A percentile compares a stretch with the other conserved stretches of the same genome.
Conservation (phyloP, 2,888 invertebrate species). For the Ceratothoa steindachneri region DNA sequence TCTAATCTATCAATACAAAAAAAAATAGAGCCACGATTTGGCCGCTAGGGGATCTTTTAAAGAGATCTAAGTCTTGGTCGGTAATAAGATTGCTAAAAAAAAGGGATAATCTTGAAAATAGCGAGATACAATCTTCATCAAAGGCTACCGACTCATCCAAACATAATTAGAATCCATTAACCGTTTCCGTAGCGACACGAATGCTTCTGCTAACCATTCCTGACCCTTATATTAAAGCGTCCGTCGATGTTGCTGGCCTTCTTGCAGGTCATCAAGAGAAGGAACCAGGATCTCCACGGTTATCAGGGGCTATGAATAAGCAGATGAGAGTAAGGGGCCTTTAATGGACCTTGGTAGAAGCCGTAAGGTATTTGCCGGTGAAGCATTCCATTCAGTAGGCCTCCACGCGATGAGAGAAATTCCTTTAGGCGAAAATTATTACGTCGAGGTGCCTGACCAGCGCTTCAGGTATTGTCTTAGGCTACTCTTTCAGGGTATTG, state of each 20-base stretch:
- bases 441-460: neutral
- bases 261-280: neutral
- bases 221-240: neutral
- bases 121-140: neutral
- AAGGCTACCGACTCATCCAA: neutral
- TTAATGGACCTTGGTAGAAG: neutral
- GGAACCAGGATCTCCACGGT: neutral
- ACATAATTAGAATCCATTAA: neutral
- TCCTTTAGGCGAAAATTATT: neutral
- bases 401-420: neutral
- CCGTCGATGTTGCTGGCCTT: neutral
- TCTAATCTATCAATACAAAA: no score
- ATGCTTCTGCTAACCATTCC: neutral
- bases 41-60: no score
- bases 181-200: neutral
- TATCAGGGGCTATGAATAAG: neutral
- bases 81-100: neutral
- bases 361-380: neutral
- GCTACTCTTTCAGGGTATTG: no score
- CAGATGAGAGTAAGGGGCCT: neutral
- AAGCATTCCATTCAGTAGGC: neutral
- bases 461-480: no score
- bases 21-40: no score
- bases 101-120: neutral
- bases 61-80: neutral